These are phyloP conservation scores for Strigamia transsilvanica DNA, from an alignment of 2,888 invertebrate species.

Conservation along the genomic window DNA sequence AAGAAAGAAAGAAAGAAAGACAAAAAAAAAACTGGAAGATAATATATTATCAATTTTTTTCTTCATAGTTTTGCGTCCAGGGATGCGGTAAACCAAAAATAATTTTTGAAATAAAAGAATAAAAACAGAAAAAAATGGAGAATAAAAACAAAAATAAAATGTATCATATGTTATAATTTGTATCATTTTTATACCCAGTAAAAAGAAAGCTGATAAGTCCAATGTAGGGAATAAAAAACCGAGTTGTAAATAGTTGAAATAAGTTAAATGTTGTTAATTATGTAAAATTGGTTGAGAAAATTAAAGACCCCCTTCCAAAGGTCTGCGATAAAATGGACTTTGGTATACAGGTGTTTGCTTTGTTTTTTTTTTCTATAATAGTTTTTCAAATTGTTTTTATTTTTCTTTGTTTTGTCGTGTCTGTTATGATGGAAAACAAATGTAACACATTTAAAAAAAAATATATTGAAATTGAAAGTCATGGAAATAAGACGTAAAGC, in stretches of 20 bases:
- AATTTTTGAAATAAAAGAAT: conserved; percentile 1
- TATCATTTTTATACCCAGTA: conserved; percentile 51
- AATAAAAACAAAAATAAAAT: conserved; percentile 19
- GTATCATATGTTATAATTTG: conserved; percentile 51
- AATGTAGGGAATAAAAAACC: conserved; percentile 26
- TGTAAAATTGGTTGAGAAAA: conserved; percentile 1
- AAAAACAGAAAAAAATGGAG: not conserved
- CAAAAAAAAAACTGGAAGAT: not conserved
- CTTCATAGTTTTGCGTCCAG: not conserved
- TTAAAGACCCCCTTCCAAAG: conserved; percentile 8
- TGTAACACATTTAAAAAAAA: not conserved
- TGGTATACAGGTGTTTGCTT: not conserved
- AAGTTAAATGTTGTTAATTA: conserved; percentile 51
- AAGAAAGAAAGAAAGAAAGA: conserved; percentile 21
- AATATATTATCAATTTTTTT: conserved; percentile 11
- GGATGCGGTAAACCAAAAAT: conserved; percentile 1
- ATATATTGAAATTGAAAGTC: not conserved
- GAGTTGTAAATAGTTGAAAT: conserved; percentile 44
- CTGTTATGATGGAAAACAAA: not conserved
- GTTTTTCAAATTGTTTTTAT: not conserved
- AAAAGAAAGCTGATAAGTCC: conserved; percentile 21
- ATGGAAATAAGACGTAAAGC: no score
- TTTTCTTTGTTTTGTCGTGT: not conserved
- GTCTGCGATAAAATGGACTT: conserved; percentile 2
- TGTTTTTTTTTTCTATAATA: not conserved